Base-by-base conservation (phyloP, 2,113 vertebrate genomes). In the Pao palembangensis region DNA sequence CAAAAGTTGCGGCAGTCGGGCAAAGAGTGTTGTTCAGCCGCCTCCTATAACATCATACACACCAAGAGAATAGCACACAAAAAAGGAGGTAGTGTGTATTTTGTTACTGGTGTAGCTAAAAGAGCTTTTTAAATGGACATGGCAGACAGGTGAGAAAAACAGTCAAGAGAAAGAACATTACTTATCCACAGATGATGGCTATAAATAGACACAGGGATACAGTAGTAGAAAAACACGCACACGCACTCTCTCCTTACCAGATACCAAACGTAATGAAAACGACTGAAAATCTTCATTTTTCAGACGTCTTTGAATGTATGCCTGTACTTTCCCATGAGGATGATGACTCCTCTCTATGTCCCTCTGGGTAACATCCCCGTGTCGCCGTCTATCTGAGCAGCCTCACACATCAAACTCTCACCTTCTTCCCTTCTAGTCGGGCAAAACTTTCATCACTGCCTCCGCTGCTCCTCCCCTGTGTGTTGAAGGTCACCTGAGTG, bases 191-290 rank as follows among this genome's bases (percentile, higher is more conserved):
- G 15, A 48, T 42, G 19, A 6, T 4, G 0, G 51, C 54, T 68
- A 61, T 41, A 54, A 66, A 81, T 34, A 64, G 38, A 31, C 16
- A 28, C 17, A 6, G 15, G 46, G 12, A 69, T 49, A 48, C 48
- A 17, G 16, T 47, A 8, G 0, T 61, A 44, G 53, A 55, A 56
- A 72, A 1, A 4, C 43, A 62, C 52, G 64, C 41, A 57, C 34
- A 58, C 1, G 14, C 21, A 19, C 38, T 12, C 1, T 34, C 21
- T 54, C 34, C 93, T 93, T 88, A 94, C 93, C 93, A 93, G 87
- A 79, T 93, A 91, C 93, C 93, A 94, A 44, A 94, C 92, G 67
- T 94, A 94, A 86, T 92, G 91, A 79, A 94, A 94, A 58, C 90
- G 91, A 78, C 92, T 92, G 85, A 94, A 93, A 84, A 93, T 91